Evolutionary conservation across 2,888 invertebrate species (phyloP).

Genomic region (Platycheirus rosarum): DNA sequence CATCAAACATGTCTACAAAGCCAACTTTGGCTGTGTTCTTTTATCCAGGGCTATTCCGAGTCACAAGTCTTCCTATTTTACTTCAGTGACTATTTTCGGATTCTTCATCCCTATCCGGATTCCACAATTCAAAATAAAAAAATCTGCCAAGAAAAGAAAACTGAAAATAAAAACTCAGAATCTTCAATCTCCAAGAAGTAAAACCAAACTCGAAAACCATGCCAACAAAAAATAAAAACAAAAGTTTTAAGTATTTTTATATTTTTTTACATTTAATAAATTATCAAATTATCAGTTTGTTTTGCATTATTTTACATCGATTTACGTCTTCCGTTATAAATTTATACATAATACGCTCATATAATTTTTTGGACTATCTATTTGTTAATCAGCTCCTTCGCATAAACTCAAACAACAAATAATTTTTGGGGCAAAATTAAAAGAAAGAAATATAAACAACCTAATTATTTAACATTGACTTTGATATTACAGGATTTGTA

Average conservation of each 20-base stretch:
- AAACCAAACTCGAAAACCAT: conserved; percentile 26
- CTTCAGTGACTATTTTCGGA: no score
- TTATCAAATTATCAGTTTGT: conserved; percentile 60
- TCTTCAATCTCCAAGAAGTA: conserved; percentile 25
- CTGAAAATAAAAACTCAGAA: conserved; percentile 21
- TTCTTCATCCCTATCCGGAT: no score
- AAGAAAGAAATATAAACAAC: conserved; percentile 19
- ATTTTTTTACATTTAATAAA: conserved; percentile 71
- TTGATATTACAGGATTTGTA: conserved; percentile 57
- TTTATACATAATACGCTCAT: conserved; percentile 51
- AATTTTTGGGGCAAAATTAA: conserved; percentile 24
- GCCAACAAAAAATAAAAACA: conserved; percentile 60
- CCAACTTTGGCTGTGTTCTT: no score
- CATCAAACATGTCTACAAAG: no score
- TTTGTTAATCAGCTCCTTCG: conserved; percentile 66
- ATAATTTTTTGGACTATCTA: conserved; percentile 61
- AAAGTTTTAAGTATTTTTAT: conserved; percentile 48
- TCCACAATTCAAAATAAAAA: conserved; percentile 2
- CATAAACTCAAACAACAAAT: conserved; percentile 59
- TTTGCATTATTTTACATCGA: conserved; percentile 39
- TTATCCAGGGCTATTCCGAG: no score
- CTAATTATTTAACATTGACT: conserved; percentile 42
- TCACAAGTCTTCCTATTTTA: no score
- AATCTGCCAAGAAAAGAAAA: conserved; percentile 7
- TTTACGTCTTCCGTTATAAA: conserved; percentile 53